phyloP scores from a whole-genome alignment of 1,140 invertebrate genomes.

The Brachionus koreanus region DNA sequence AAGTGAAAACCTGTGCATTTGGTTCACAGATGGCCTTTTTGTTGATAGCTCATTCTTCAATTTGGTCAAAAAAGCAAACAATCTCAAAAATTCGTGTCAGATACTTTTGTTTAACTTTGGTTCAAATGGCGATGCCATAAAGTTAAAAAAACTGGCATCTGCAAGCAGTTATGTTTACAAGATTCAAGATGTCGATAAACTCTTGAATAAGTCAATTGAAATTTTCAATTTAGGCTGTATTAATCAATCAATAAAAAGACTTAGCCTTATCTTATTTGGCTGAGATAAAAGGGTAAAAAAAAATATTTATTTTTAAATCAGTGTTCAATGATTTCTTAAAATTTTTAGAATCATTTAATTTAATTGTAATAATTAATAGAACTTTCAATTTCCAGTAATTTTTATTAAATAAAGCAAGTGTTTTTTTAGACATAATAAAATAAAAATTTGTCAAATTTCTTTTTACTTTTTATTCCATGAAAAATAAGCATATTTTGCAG shows the following conservation, averaged over 20 bases:
- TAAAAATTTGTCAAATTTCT: too few relatives aligned
- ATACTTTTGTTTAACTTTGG: neutral
- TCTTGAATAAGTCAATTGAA: neutral
- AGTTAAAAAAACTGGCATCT: neutral
- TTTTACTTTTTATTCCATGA: too few relatives aligned
- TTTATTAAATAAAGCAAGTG: too few relatives aligned
- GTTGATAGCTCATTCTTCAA: neutral
- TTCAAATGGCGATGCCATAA: neutral
- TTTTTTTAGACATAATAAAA: too few relatives aligned
- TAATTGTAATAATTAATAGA: too few relatives aligned
- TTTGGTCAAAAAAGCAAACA: neutral
- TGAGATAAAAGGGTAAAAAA: neutral
- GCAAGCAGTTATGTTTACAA: neutral
- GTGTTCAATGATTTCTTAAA: neutral
- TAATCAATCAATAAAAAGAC: neutral
- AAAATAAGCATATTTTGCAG: too few relatives aligned
- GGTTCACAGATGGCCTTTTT: constrained; percentile 3
- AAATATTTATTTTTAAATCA: neutral
- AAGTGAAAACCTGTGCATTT: neutral
- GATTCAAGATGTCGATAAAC: neutral
- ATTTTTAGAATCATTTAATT: neutral
- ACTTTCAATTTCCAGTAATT: too few relatives aligned
- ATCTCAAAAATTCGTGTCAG: neutral
- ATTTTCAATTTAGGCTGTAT: constrained; percentile 4
- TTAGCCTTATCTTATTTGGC: neutral